Conservation (phyloP, 2,888 invertebrate species). For the Volucella inflata region DNA sequence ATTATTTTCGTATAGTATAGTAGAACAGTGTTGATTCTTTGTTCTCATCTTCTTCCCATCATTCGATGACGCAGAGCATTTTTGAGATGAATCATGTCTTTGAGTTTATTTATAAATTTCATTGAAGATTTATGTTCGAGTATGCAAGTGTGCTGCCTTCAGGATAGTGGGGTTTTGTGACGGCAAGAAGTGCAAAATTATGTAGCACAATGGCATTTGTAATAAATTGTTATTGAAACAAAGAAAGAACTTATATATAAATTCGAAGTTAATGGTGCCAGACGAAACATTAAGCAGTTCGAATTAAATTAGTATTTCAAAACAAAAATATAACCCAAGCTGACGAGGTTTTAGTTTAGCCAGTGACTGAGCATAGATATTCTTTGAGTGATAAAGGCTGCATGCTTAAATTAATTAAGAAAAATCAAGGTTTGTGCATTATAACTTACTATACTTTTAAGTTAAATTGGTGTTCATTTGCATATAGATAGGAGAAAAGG, state of each 20-base stretch:
- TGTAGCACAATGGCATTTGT: slow-evolving; percentile 38
- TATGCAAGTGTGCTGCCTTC: slow-evolving; percentile 1
- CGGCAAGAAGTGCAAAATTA: slow-evolving; percentile 49
- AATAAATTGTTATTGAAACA: not conserved
- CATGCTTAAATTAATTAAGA: too few relatives aligned
- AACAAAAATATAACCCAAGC: slow-evolving; percentile 38
- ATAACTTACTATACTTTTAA: too few relatives aligned
- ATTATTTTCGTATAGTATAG: not conserved
- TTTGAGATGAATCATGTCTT: slow-evolving; percentile 60
- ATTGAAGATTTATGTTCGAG: slow-evolving; percentile 61
- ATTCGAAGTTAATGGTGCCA: slow-evolving; percentile 30
- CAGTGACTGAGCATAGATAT: not conserved
- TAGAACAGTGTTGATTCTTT: slow-evolving; percentile 51
- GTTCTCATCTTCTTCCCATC: slow-evolving; percentile 36
- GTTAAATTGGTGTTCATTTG: too few relatives aligned
- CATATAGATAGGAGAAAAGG: too few relatives aligned
- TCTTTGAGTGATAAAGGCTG: not conserved
- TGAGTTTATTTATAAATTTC: slow-evolving; percentile 70
- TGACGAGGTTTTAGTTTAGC: slow-evolving; percentile 11
- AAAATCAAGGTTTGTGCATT: too few relatives aligned
- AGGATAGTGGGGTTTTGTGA: slow-evolving; percentile 48
- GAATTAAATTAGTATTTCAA: not conserved
- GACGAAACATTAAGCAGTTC: not conserved
- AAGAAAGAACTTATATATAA: not conserved
- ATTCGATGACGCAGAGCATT: slow-evolving; percentile 57